Percentiles rank a stretch among this genome's conserved stretches.
phyloP scores from a whole-genome alignment of 2,113 vertebrate species.

The Gyps fulvus region DNA sequence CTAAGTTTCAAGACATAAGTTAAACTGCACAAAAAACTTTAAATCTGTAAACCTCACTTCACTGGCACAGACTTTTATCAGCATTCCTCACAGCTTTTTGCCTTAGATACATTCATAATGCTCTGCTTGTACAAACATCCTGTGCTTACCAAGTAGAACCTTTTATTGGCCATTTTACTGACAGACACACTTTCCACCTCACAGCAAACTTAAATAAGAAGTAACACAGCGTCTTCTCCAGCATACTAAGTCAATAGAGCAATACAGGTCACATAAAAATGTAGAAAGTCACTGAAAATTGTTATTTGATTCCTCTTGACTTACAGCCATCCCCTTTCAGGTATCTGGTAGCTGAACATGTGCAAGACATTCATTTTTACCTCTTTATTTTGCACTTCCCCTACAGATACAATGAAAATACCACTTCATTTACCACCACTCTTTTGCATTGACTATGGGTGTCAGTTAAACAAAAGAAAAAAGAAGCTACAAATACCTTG shows the following conservation, averaged over 20 bases:
- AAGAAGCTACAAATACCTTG: conserved; percentile 80
- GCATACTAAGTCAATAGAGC: background rate
- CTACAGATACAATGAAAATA: background rate
- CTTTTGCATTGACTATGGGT: background rate
- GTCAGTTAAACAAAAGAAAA: background rate
- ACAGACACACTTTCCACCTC: background rate
- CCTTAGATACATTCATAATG: background rate
- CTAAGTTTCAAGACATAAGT: background rate
- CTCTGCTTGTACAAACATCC: background rate
- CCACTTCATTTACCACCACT: background rate
- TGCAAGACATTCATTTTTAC: background rate
- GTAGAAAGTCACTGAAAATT: background rate
- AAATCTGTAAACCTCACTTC: background rate
- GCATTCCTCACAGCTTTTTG: background rate
- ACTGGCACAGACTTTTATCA: background rate
- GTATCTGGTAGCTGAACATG: background rate
- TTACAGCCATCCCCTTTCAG: background rate
- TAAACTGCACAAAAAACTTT: background rate
- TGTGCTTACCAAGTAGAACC: background rate
- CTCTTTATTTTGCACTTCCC: background rate
- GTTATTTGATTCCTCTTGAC: background rate
- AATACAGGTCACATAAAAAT: background rate
- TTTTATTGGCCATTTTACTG: background rate
- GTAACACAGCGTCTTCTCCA: background rate
- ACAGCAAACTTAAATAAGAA: background rate